Evolutionary conservation across 2,797 vertebrate genomes (phyloP).

Genomic region (Malacoctenus gilli): DNA sequence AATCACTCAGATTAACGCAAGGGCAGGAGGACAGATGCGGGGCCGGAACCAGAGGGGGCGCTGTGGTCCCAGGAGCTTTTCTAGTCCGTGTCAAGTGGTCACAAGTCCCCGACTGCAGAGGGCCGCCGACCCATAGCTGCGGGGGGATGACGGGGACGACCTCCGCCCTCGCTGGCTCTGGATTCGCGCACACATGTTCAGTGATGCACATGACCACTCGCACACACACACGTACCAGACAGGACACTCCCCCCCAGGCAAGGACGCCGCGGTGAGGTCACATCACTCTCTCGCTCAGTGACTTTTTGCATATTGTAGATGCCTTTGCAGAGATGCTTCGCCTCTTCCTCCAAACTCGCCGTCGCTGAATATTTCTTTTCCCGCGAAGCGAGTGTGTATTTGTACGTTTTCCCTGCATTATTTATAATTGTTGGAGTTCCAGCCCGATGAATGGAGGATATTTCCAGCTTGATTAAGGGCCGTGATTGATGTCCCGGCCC

Average conservation of each 20-base stretch:
- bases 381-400: no score
- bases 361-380: neutral
- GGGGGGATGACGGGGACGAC: slow-evolving; percentile 41
- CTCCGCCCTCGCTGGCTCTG: slow-evolving; percentile 41
- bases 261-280: slow-evolving; percentile 67
- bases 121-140: slow-evolving; percentile 53
- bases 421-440: slow-evolving; percentile 24
- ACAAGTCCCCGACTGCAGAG: slow-evolving; percentile 30
- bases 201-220: slow-evolving; percentile 30
- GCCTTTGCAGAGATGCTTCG: slow-evolving; percentile 4
- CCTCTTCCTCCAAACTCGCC: neutral
- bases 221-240: slow-evolving; percentile 20
- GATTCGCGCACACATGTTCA: slow-evolving; percentile 37
- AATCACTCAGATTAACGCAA: no score
- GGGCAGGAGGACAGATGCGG: no score
- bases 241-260: slow-evolving; percentile 59
- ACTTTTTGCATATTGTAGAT: slow-evolving; percentile 34
- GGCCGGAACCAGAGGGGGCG: slow-evolving; percentile 19
- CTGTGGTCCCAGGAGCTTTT: slow-evolving; percentile 7
- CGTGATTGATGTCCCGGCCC: slow-evolving; percentile 18
- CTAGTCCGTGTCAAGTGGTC: slow-evolving; percentile 21
- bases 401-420: neutral
- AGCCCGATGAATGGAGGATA: slow-evolving; percentile 4
- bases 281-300: slow-evolving; percentile 37
- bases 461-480: slow-evolving; percentile 9